phyloP scores from a whole-genome alignment of 2,113 vertebrate genomes.

The Crypturellus undulatus region DNA sequence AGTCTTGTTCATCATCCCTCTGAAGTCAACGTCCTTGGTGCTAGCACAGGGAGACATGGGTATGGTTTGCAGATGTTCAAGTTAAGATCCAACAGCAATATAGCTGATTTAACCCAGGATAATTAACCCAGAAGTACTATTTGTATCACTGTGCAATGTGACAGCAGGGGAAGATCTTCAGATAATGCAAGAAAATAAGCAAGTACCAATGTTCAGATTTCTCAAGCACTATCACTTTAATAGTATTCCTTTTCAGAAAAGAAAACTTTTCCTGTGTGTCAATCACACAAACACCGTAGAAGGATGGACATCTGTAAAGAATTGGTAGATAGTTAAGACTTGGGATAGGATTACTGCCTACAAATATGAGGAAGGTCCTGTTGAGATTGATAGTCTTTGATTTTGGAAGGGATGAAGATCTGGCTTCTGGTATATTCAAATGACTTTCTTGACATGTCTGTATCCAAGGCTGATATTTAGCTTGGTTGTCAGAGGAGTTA shows the following conservation, averaged over 20 bases:
- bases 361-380: not conserved
- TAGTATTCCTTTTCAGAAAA: not conserved
- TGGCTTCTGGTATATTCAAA: not conserved
- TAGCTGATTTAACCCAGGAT: not conserved
- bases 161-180: not conserved
- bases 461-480: not conserved
- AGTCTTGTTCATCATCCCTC: not conserved
- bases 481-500: not conserved
- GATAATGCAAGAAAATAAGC: not conserved
- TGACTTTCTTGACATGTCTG: not conserved
- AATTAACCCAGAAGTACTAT: not conserved
- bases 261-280: not conserved
- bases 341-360: too few species aligned
- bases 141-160: rapidly evolving
- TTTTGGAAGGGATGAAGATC: not conserved
- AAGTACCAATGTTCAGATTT: not conserved
- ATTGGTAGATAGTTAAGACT: not conserved
- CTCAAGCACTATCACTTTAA: not conserved
- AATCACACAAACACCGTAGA: not conserved
- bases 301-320: not conserved
- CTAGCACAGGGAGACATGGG: not conserved
- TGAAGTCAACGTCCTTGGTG: not conserved
- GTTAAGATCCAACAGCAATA: not conserved
- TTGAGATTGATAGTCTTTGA: not conserved
- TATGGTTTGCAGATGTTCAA: not conserved